Percentiles rank a stretch among this genome's conserved stretches.
phyloP scores from a whole-genome alignment of 2,113 vertebrate species.

The Otocyon megalotis region DNA sequence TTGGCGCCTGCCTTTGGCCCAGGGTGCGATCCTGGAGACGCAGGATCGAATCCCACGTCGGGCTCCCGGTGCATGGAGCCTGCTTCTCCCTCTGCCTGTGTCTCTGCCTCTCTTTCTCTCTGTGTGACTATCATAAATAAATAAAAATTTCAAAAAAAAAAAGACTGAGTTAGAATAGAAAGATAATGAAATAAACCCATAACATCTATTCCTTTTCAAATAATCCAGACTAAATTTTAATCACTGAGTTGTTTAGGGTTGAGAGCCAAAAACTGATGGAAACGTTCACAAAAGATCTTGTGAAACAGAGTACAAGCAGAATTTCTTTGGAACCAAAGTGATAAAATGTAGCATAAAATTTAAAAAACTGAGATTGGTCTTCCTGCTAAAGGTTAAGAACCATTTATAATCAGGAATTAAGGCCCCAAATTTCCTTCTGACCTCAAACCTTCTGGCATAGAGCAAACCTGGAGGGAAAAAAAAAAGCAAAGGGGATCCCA shows the following conservation, averaged over 20 bases:
- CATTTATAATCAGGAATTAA: constrained; percentile 20
- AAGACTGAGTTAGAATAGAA: neutral
- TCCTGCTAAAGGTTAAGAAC: neutral
- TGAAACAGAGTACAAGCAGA: constrained; percentile 34
- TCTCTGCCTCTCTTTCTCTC: too few relatives aligned
- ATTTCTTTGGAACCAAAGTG: neutral
- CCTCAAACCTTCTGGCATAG: neutral
- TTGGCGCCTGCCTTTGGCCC: too few relatives aligned
- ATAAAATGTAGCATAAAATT: neutral
- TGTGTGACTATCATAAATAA: too few relatives aligned
- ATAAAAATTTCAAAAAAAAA: too few relatives aligned
- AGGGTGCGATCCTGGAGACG: too few relatives aligned
- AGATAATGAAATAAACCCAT: neutral
- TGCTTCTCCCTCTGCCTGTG: too few relatives aligned
- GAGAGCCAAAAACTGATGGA: neutral
- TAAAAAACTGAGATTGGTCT: neutral
- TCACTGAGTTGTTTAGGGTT: neutral
- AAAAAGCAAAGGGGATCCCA: neutral
- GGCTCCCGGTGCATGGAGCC: too few relatives aligned
- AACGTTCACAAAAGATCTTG: constrained; percentile 6
- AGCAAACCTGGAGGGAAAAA: neutral
- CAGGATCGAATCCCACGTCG: too few relatives aligned
- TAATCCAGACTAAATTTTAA: neutral
- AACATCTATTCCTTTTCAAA: neutral
- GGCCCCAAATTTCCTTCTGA: neutral